Conservation (phyloP, 2,888 invertebrate species). For the Calameuta idolon region DNA sequence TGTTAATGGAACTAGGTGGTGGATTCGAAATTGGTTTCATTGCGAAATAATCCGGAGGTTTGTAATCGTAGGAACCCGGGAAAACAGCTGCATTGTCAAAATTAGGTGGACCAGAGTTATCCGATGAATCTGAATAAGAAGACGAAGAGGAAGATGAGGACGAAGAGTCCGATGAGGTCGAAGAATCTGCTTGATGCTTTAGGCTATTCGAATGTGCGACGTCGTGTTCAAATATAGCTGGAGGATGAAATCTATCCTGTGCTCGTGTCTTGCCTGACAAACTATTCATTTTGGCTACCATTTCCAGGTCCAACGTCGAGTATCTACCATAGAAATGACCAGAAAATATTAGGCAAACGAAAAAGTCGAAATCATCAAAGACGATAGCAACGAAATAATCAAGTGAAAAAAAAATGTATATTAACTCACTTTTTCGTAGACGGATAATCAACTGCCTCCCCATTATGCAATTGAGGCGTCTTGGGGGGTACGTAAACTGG, state of each 20-base stretch:
- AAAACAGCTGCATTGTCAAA: constrained; percentile 32
- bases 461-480: constrained; percentile 45
- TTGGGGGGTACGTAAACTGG: constrained; percentile 49
- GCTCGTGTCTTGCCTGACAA: constrained; percentile 35
- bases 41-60: constrained; percentile 27
- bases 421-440: constrained; percentile 41
- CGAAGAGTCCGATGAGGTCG: background rate
- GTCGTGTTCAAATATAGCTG: constrained; percentile 47
- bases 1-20: constrained; percentile 24
- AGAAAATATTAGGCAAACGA: background rate
- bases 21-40: constrained; percentile 19
- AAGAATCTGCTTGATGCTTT: background rate
- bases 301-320: constrained; percentile 50
- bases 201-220: constrained; percentile 13
- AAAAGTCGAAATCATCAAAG: background rate
- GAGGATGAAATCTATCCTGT: constrained; percentile 58
- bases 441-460: constrained; percentile 54
- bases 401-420: background rate
- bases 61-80: constrained; percentile 42
- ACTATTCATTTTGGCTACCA: constrained; percentile 43
- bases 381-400: background rate
- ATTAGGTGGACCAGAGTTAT: background rate
- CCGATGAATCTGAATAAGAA: constrained; percentile 11
- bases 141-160: background rate
- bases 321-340: constrained; percentile 37